Base-by-base conservation (phyloP, 2,113 vertebrate species). In the Zeus faber region DNA sequence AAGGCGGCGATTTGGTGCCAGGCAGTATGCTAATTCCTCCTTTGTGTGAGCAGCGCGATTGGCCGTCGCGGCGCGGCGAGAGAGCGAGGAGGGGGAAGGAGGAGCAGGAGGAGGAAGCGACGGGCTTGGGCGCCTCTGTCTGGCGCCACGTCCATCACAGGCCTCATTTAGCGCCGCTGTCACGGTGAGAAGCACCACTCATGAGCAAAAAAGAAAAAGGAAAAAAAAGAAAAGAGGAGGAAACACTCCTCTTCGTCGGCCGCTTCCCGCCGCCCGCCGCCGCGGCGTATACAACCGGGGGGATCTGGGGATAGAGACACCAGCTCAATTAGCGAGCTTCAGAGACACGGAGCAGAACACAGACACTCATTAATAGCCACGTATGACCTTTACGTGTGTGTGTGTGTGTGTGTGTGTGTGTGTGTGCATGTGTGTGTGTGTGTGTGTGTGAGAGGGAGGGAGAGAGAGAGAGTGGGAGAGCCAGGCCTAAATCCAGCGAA, bases 31-130 rank as follows among this genome's bases (percentile, higher is more conserved):
- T 78, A 85, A 87, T 85, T 75, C 51, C 45, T 67, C 49, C 72
- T 82, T 84, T 84, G 82, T 82, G 69, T 53, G 71, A 78, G 78
- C 58, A 54, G n/a, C 64, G 71, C 80, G 80, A 85, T 80, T 85
- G 78, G 83, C 76, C 56, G 20, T 65, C 56, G 67, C 62, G 0
- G 51, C 17, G 63, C 29, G 5, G 73, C 55, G 62, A 14, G 29
- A 22, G 24, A 1, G 51, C 17, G 63, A 35, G 5, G 73, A 55
- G 62, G 20, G 29, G 16, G 24, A 69, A 69, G 62, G 65, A 74
- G 14, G 53, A 5, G 61, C 65, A 61, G 49, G 57, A 52, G 56
- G 60, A 37, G 49, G 58, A 66, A 58, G 49, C 18, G 22, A 43
- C 48, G 64, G 45, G 56, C 58, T 70, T 43, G 63, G 74, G 64